Evolutionary conservation across 2,113 vertebrate species (phyloP).

Genomic region (Acrocephalus arundinaceus): DNA sequence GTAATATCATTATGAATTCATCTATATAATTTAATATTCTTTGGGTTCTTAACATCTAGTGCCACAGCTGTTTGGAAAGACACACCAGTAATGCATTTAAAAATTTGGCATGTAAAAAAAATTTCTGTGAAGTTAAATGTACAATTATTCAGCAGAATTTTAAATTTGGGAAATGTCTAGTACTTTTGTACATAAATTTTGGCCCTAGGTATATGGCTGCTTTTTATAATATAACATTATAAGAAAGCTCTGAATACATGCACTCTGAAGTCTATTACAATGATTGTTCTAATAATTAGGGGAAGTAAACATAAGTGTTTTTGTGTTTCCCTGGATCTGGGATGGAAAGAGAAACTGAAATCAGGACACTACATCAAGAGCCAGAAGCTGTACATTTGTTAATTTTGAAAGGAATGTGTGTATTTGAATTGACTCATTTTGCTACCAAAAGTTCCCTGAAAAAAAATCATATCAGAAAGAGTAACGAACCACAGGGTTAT

Average conservation of each 20-base stretch:
- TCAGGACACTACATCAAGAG: neutral
- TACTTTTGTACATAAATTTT: neutral
- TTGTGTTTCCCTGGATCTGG: neutral
- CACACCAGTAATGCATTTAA: neutral
- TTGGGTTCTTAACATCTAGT: neutral
- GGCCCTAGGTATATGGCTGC: accelerated
- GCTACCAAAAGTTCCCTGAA: neutral
- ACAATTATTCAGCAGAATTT: neutral
- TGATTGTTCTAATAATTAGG: neutral
- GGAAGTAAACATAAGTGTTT: neutral
- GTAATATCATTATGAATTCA: neutral
- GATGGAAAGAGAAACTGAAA: neutral
- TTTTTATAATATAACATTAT: neutral
- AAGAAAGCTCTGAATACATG: neutral
- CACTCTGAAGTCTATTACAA: neutral
- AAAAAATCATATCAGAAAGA: neutral
- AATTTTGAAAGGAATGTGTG: neutral
- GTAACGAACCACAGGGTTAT: neutral
- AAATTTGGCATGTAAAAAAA: neutral
- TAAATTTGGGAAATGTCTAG: neutral
- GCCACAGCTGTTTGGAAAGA: neutral
- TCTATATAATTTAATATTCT: neutral
- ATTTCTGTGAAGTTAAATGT: neutral
- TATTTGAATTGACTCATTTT: neutral
- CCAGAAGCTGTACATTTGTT: neutral